These are phyloP conservation scores for Glyphotaelius pellucidus DNA, from an alignment of 2,888 invertebrate genomes.

Conservation along the genomic window DNA sequence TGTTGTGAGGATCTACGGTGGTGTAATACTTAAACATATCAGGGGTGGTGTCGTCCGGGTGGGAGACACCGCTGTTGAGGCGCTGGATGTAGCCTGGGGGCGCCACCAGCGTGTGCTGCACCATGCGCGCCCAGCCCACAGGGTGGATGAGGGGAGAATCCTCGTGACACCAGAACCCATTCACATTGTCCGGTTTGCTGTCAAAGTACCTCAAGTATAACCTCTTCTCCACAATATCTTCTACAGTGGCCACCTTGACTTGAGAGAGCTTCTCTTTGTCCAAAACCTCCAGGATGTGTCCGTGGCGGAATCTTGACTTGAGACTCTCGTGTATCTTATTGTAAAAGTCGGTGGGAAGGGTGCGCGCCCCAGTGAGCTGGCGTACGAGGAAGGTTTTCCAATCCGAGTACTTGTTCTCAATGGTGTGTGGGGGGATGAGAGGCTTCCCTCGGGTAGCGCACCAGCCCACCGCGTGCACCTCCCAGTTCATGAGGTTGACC, in stretches of 20 bases:
- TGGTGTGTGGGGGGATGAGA: slow-evolving; percentile 94
- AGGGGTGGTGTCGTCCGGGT: slow-evolving; percentile 88
- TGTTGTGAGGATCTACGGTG: slow-evolving; percentile 71
- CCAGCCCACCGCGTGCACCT: slow-evolving; percentile 99
- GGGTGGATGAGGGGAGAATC: slow-evolving; percentile 96
- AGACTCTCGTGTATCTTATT: slow-evolving; percentile 91
- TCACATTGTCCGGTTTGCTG: slow-evolving; percentile 86
- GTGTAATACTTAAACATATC: slow-evolving; percentile 80
- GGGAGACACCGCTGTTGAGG: slow-evolving; percentile 83
- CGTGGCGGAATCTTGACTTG: slow-evolving; percentile 88
- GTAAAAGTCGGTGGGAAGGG: slow-evolving; percentile 95
- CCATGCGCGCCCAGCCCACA: slow-evolving; percentile 95
- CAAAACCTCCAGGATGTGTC: slow-evolving; percentile 94
- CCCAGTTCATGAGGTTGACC: slow-evolving; percentile 95
- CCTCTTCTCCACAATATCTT: slow-evolving; percentile 94
- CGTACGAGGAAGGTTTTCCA: slow-evolving; percentile 97
- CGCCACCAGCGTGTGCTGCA: slow-evolving; percentile 93
- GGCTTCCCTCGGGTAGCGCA: slow-evolving; percentile 97
- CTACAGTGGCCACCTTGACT: slow-evolving; percentile 92
- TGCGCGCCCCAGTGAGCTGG: slow-evolving; percentile 95
- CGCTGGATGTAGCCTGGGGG: slow-evolving; percentile 87
- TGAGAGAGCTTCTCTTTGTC: slow-evolving; percentile 97
- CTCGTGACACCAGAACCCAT: slow-evolving; percentile 98
- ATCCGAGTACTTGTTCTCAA: slow-evolving; percentile 94
- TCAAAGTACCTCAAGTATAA: slow-evolving; percentile 94